Conservation (phyloP, 2,797 vertebrate genomes). For the Hoplostethus atlanticus region DNA sequence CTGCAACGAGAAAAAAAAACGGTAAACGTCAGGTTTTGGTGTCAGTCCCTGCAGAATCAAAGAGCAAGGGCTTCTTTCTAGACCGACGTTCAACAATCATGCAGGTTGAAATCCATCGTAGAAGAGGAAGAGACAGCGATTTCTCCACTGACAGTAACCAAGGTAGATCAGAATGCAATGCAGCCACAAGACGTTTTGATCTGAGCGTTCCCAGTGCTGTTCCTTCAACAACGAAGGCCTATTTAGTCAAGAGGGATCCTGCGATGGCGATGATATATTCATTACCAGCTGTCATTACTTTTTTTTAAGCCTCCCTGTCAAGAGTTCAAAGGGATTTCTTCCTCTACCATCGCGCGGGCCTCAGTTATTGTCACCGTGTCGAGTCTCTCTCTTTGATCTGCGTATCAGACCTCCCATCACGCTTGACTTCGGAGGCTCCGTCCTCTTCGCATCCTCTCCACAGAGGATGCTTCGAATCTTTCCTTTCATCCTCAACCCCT, state of each 20-base stretch:
- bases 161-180: too few relatives aligned
- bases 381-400: conserved; percentile 47
- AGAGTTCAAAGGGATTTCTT: conserved; percentile 11
- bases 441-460: not conserved
- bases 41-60: too few relatives aligned
- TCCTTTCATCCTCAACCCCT: conserved; percentile 12
- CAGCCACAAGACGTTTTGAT: not conserved
- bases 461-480: conserved; percentile 3
- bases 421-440: conserved; percentile 25
- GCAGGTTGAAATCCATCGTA: too few relatives aligned
- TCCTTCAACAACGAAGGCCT: conserved; percentile 6
- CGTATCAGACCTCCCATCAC: conserved; percentile 15
- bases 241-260: conserved; percentile 1
- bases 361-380: conserved; percentile 15
- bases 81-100: too few relatives aligned
- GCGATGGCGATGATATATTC: conserved; percentile 15
- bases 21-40: too few relatives aligned
- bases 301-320: conserved; percentile 13
- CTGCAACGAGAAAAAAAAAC: too few relatives aligned
- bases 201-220: not conserved
- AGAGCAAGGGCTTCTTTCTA: too few relatives aligned
- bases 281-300: conserved; percentile 22
- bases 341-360: not conserved
- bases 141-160: too few relatives aligned
- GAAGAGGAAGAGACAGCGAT: too few relatives aligned